Evolutionary conservation across 1,140 invertebrate genomes (phyloP).

Genomic region (Trachymyrmex septentrionalis): DNA sequence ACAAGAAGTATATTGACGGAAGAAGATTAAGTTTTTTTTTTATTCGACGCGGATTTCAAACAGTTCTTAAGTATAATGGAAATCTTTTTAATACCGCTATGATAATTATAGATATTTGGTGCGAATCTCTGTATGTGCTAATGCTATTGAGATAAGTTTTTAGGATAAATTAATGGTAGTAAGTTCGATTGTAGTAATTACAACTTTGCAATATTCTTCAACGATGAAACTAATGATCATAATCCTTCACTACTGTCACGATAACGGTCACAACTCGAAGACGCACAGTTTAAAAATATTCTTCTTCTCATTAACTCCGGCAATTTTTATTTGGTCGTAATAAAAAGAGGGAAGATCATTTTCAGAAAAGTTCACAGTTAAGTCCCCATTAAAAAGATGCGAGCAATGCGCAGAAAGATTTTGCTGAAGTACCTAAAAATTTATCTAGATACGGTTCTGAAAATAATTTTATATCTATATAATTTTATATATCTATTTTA

Average conservation of each 20-base stretch:
- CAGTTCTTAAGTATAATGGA: background rate
- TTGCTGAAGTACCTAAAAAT: no score
- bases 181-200: background rate
- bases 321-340: background rate
- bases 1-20: background rate
- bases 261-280: background rate
- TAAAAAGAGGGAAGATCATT: background rate
- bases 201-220: background rate
- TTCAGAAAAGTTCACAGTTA: background rate
- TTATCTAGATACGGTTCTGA: no score
- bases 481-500: no score
- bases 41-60: conserved; percentile 5
- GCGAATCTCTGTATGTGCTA: background rate
- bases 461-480: no score
- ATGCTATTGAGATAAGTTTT: background rate
- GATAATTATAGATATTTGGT: background rate
- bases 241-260: background rate
- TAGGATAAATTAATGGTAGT: background rate
- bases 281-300: background rate
- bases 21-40: conserved; percentile 11
- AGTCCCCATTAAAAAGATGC: background rate
- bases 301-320: background rate
- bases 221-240: background rate
- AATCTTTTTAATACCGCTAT: background rate
- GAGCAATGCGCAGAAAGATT: background rate